These are phyloP conservation scores for Orientallactaga bullata DNA, from an alignment of 2,113 vertebrate genomes.

Conservation along the genomic window DNA sequence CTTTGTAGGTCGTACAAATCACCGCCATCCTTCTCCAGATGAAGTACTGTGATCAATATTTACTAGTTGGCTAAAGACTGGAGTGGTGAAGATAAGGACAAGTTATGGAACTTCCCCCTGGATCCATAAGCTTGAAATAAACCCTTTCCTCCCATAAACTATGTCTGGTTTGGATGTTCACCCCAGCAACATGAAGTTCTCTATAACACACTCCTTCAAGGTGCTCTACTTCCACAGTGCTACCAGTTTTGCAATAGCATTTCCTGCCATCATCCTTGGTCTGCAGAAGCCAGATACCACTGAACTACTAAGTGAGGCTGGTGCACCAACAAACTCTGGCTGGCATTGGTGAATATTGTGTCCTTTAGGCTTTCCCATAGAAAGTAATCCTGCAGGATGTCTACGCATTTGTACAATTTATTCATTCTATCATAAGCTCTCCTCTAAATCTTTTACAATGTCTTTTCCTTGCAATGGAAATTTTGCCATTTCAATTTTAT, in stretches of 20 bases:
- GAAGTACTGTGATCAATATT: background rate
- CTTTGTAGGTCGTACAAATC: background rate
- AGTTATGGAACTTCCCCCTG: no score
- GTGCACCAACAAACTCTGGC: background rate
- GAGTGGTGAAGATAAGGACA: no score
- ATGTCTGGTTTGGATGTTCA: no score
- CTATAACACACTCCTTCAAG: background rate
- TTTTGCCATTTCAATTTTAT: conserved; percentile 4
- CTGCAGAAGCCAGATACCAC: background rate
- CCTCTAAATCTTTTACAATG: background rate
- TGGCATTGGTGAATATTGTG: background rate
- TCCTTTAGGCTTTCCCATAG: background rate
- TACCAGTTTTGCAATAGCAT: background rate
- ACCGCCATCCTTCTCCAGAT: background rate
- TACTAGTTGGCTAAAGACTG: background rate
- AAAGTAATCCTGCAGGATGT: background rate
- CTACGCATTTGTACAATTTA: background rate
- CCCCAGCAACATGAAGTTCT: no score
- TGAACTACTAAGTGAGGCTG: background rate
- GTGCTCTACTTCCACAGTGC: background rate
- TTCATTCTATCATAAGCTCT: background rate
- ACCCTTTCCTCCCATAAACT: no score
- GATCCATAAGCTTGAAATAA: no score
- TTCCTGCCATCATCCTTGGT: background rate
- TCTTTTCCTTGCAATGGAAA: background rate